Conservation (phyloP, 2,113 vertebrate species). For the Oncorhynchus keta region DNA sequence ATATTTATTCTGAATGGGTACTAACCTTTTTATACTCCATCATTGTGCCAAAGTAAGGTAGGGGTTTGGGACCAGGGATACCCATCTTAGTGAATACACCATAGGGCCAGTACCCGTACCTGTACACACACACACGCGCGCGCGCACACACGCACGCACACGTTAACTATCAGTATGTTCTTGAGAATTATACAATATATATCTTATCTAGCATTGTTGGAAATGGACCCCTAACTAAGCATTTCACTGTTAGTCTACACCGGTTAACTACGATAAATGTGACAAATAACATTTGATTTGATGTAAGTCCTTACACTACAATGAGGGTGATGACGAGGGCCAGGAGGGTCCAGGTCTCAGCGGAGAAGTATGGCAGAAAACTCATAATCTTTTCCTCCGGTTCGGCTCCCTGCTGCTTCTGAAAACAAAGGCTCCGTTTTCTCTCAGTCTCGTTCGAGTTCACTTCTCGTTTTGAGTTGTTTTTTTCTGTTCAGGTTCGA, state of each 20-base stretch:
- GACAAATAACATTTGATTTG: too few relatives aligned
- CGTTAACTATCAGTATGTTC: not conserved
- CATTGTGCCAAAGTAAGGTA: conserved; percentile 73
- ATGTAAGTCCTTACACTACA: not conserved
- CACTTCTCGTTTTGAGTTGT: too few relatives aligned
- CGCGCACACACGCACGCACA: not conserved
- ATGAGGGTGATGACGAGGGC: not conserved
- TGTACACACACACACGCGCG: conserved; percentile 28
- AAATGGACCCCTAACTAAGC: not conserved
- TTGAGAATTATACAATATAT: not conserved
- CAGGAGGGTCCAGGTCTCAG: conserved; percentile 44
- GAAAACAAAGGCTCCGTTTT: not conserved
- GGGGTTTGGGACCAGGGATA: conserved; percentile 70
- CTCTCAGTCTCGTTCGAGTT: too few relatives aligned
- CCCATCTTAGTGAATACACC: conserved; percentile 70
- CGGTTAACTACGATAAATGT: too few relatives aligned
- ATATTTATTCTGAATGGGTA: not conserved
- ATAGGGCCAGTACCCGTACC: conserved; percentile 70
- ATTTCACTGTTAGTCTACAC: not conserved
- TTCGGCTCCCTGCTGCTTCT: not conserved
- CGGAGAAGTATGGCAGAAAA: conserved; percentile 34
- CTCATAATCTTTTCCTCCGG: not conserved
- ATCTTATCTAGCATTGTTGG: not conserved
- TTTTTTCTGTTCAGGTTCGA: too few relatives aligned
- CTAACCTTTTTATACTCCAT: conserved; percentile 64